Base-by-base conservation (phyloP, 2,888 invertebrate genomes). In the Papilio protenor region DNA sequence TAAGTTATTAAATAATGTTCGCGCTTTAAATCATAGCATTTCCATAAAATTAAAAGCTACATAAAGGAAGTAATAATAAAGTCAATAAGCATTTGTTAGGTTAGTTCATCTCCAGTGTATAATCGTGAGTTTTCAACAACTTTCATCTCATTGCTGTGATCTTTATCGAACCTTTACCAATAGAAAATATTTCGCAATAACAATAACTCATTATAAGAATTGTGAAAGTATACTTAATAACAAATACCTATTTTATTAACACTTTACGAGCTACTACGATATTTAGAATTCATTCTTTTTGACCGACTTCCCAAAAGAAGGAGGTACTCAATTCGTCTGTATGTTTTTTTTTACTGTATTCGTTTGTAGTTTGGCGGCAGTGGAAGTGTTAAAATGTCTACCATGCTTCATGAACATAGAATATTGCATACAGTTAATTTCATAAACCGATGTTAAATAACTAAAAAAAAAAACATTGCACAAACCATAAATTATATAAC, bases 351-450 rank as follows among this genome's bases (percentile, higher is more conserved):
- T 59, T 23, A 59, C 23, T 12, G 11, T 3, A 23, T 4, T 59
- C 0, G 1, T 59, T 55, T 55, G 10, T 6, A 55, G 2, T 55
- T n/a, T 18, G 10, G 11, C 57, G 12, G 57, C 57, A 64, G 1
- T 2, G n/a, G 8, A 40, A 2, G 64, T 64, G 23, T 64, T 64
- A 64, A 66, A 40, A 16, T 64, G 33, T 40, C n/a, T 66, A 40
- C 40, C 40, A 66, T 66, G 40, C 40, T 66, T n/a, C 11, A 66
- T 66, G 66, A 66, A 69, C 40, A 45, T n/a, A 69, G 45, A 45
- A 45, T 27, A 12, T 40, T 21, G 40, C 66, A 45, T 18, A 69
- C 21, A 16, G 14, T 21, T 16, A 40, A 18, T 64, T 64, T 18
- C 64, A 16, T 64, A 33, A 27, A 27, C 33, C 8, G 23, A 64